phyloP scores from a whole-genome alignment of 2,888 invertebrate genomes.

The Polymixis flavicincta region DNA sequence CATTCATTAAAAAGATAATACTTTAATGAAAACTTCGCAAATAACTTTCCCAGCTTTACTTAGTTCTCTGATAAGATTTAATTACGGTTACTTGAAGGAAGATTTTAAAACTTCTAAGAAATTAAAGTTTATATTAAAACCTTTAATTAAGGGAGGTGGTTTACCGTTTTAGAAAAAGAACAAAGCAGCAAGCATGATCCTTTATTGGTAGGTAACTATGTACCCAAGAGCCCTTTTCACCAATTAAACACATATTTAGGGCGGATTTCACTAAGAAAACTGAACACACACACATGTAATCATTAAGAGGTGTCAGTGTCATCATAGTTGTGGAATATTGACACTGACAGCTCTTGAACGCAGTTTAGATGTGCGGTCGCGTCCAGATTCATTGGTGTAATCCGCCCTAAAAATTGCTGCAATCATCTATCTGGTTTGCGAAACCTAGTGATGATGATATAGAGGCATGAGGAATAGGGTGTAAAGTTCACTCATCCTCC shows the following conservation, averaged over 20 bases:
- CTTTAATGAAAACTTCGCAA: conserved; percentile 37
- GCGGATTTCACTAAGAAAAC: no score
- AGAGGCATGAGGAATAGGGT: no score
- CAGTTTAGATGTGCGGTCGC: no score
- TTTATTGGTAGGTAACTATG: neutral
- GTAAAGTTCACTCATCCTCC: no score
- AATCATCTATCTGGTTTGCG: neutral
- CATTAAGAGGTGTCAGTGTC: no score
- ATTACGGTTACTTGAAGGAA: conserved; percentile 21
- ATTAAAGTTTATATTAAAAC: conserved; percentile 10
- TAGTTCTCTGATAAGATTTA: conserved; percentile 44
- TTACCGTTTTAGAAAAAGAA: neutral
- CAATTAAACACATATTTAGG: no score
- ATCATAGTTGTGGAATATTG: no score
- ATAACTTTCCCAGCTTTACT: conserved; percentile 36
- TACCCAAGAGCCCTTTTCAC: no score
- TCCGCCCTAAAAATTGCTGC: neutral
- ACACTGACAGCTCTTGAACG: no score
- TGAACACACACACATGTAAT: no score
- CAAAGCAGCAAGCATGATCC: neutral
- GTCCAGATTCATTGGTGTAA: no score
- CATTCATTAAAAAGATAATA: conserved; percentile 32
- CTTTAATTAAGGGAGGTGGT: neutral
- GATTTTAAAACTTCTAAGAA: conserved; percentile 16
- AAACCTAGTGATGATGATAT: neutral